Evolutionary conservation across 1,140 invertebrate species (phyloP).

Genomic region (Zaprionus ornatus): DNA sequence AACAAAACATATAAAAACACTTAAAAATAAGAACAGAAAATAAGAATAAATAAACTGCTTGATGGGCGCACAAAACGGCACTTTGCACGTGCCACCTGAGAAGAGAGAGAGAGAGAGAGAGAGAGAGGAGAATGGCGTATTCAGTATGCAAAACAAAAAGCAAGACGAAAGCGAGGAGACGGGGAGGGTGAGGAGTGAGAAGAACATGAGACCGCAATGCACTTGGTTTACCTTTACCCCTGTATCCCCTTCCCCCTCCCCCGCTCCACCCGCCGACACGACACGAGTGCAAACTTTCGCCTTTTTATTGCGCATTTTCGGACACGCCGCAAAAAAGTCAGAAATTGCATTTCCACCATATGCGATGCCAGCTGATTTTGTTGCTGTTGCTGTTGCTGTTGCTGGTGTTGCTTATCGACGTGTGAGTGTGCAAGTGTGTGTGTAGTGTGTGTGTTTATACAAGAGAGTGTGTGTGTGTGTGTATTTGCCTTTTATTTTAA

Average conservation of each 20-base stretch:
- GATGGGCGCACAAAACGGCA: constrained; percentile 20
- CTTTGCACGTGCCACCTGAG: constrained; percentile 45
- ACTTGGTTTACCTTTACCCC: constrained; percentile 40
- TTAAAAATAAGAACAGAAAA: not conserved
- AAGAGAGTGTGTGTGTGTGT: constrained; percentile 34
- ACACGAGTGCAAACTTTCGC: constrained; percentile 44
- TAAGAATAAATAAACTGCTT: not conserved
- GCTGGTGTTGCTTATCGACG: constrained; percentile 2
- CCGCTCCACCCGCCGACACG: not conserved
- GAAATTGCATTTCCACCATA: constrained; percentile 67
- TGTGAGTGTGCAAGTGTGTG: constrained; percentile 9
- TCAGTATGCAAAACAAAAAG: not conserved
- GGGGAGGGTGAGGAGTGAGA: constrained; percentile 4
- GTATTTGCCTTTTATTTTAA: constrained; percentile 75
- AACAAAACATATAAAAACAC: not conserved
- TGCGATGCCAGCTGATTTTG: constrained; percentile 33
- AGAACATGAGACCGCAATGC: constrained; percentile 68
- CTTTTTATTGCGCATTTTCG: constrained; percentile 65
- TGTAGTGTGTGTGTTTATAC: not conserved
- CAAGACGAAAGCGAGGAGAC: not conserved
- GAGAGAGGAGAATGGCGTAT: not conserved
- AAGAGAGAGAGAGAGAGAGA: no score
- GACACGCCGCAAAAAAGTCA: constrained; percentile 69
- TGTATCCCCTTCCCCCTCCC: not conserved
- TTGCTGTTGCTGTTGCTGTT: constrained; percentile 6